Percentiles rank a stretch among this genome's conserved stretches.
These are phyloP conservation scores for Achatina immaculata DNA, from an alignment of 1,140 invertebrate genomes.

Conservation along the genomic window DNA sequence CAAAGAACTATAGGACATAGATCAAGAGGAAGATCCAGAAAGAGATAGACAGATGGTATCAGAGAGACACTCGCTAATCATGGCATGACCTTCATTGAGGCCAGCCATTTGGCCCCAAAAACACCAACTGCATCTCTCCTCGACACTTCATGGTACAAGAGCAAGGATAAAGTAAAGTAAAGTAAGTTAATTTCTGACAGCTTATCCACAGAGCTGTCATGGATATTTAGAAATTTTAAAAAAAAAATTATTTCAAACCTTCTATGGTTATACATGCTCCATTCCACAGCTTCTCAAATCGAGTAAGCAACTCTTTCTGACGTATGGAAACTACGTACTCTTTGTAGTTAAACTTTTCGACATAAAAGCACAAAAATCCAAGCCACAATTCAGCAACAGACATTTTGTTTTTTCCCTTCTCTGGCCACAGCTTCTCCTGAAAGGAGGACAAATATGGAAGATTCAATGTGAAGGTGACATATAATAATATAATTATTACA, in stretches of 20 bases:
- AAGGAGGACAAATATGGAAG: slow-evolving; percentile 46
- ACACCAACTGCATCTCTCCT: too few species aligned
- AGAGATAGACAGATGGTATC: too few species aligned
- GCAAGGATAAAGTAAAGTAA: too few species aligned
- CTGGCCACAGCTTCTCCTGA: slow-evolving; percentile 72
- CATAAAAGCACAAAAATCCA: slow-evolving; percentile 75
- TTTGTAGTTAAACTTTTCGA: slow-evolving; percentile 75
- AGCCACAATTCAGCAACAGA: slow-evolving; percentile 75
- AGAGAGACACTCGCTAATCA: too few species aligned
- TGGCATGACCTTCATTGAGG: too few species aligned
- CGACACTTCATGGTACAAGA: too few species aligned
- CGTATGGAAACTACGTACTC: slow-evolving; percentile 75
- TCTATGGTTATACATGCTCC: slow-evolving; percentile 76
- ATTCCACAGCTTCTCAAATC: slow-evolving; percentile 77
- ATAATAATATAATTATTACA: slow-evolving; percentile 10
- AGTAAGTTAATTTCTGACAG: too few species aligned
- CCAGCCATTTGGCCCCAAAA: too few species aligned
- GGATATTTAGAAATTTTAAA: too few species aligned
- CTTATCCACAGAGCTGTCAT: too few species aligned
- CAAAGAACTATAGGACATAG: too few species aligned
- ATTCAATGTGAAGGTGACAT: background rate
- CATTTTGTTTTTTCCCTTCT: slow-evolving; percentile 72
- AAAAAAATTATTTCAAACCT: slow-evolving; percentile 60
- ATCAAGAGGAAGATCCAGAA: too few species aligned
- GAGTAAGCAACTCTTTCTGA: slow-evolving; percentile 71